Conservation (phyloP, 2,797 vertebrate species). For the Phalloptychus januarius region DNA sequence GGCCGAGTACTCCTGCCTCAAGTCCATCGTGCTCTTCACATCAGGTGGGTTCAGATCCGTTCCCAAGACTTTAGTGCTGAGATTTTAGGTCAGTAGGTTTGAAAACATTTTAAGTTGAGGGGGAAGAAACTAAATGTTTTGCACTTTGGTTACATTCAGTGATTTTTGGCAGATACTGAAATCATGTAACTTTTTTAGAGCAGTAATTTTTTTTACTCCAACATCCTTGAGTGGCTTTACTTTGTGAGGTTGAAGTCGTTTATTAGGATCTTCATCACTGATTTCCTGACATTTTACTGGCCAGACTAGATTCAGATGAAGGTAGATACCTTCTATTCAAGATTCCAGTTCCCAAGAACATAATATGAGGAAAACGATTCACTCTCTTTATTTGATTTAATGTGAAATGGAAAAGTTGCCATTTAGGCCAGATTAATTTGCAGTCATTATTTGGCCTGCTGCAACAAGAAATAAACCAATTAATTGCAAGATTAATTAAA, state of each 20-base stretch:
- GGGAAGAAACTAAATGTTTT: background rate
- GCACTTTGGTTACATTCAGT: background rate
- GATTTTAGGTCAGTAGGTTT: background rate
- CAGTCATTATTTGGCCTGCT: background rate
- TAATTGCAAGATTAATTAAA: no score
- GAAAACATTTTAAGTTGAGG: background rate
- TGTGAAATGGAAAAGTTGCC: background rate
- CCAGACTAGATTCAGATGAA: background rate
- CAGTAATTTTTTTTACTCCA: background rate
- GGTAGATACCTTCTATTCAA: background rate
- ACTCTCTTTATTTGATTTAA: background rate
- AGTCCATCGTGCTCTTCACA: conserved; percentile 88
- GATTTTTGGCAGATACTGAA: background rate
- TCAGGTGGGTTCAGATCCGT: conserved; percentile 79
- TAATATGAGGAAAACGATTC: background rate
- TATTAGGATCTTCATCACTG: background rate
- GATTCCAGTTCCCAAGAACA: background rate
- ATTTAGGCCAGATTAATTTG: background rate
- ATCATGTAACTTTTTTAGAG: background rate
- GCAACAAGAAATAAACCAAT: no score
- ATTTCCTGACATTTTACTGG: background rate
- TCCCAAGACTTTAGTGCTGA: background rate
- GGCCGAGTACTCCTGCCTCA: conserved; percentile 88
- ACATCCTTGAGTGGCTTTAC: background rate
- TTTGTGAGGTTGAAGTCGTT: background rate